phyloP scores from a whole-genome alignment of 2,888 invertebrate genomes.

The Nomada flava region DNA sequence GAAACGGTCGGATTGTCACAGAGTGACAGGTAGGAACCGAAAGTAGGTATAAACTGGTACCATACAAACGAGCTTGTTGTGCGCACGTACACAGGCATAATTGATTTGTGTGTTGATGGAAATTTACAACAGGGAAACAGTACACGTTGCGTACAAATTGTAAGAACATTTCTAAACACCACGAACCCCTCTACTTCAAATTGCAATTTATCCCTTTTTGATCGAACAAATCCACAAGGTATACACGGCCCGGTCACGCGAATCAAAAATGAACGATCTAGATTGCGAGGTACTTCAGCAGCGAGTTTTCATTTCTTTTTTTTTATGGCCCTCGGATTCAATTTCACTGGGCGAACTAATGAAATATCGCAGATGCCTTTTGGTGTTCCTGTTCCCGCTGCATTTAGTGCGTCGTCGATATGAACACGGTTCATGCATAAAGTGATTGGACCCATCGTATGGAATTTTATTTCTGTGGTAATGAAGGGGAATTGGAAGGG shows the following conservation, averaged over 20 bases:
- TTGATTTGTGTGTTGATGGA: slow-evolving; percentile 56
- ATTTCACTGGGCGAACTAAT: slow-evolving; percentile 36
- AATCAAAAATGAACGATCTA: neutral
- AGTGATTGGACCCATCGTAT: slow-evolving; percentile 30
- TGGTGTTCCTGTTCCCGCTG: neutral
- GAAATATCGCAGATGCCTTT: slow-evolving; percentile 37
- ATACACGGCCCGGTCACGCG: neutral
- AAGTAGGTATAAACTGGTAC: slow-evolving; percentile 31
- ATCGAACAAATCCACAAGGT: neutral
- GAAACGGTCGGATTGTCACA: slow-evolving; percentile 23
- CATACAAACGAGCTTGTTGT: slow-evolving; percentile 19
- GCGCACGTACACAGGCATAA: slow-evolving; percentile 17
- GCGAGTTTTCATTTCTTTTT: neutral
- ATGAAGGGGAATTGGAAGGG: slow-evolving; percentile 48
- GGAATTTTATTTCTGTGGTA: slow-evolving; percentile 43
- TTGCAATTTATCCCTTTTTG: neutral
- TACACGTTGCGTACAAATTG: neutral
- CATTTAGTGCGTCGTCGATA: slow-evolving; percentile 16
- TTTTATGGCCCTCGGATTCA: neutral
- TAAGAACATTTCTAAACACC: neutral
- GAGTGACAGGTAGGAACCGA: slow-evolving; percentile 5
- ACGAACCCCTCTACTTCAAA: neutral
- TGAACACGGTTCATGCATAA: slow-evolving; percentile 23
- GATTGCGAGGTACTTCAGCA: neutral
- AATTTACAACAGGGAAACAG: slow-evolving; percentile 37